Evolutionary conservation across 2,888 invertebrate genomes (phyloP).

Genomic region (Polydrusus pterygomalis): DNA sequence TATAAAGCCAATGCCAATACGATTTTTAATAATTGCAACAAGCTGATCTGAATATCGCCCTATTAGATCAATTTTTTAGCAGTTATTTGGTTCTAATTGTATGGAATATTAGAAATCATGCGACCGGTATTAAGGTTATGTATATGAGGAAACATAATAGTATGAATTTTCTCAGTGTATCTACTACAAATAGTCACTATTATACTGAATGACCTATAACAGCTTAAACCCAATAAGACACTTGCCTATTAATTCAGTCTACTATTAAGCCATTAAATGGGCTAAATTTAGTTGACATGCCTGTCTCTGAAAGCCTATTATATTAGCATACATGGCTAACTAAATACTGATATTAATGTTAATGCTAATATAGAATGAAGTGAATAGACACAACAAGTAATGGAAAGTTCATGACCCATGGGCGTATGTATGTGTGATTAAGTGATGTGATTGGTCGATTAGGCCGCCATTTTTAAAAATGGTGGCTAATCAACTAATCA

Average conservation of each 20-base stretch:
- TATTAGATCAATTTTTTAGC: too few species aligned
- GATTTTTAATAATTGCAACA: too few species aligned
- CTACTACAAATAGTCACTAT: neutral
- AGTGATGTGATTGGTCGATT: too few species aligned
- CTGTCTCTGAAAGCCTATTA: conserved; percentile 5
- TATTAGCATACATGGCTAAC: conserved; percentile 15
- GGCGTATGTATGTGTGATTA: too few species aligned
- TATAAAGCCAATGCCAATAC: too few species aligned
- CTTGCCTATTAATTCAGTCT: conserved; percentile 6
- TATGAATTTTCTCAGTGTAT: neutral
- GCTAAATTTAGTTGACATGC: conserved; percentile 14
- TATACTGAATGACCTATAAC: conserved; percentile 9
- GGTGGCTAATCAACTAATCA: too few species aligned
- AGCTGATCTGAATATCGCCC: too few species aligned
- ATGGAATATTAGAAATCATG: too few species aligned
- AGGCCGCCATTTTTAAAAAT: too few species aligned
- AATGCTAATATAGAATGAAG: neutral
- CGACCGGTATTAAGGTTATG: too few species aligned
- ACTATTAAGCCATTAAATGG: conserved; percentile 7
- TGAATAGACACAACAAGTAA: neutral
- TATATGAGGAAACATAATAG: too few species aligned
- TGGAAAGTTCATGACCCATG: neutral
- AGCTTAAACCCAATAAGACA: conserved; percentile 14
- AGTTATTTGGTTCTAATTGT: too few species aligned
- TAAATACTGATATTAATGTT: conserved; percentile 15